These are phyloP conservation scores for Eidolon helvum DNA, from an alignment of 2,113 vertebrate genomes.

Conservation along the genomic window DNA sequence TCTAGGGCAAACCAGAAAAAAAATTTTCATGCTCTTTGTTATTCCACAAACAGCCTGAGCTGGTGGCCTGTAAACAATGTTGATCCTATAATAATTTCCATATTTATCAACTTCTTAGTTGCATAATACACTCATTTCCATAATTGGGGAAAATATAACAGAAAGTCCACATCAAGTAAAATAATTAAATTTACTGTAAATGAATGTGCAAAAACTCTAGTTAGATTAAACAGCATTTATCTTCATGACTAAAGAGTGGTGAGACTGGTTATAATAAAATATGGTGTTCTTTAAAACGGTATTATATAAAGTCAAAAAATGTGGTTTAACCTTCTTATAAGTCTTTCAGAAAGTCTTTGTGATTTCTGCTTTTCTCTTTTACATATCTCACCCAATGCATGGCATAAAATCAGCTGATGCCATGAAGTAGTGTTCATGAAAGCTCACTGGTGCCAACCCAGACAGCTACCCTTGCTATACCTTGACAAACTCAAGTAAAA, in stretches of 20 bases:
- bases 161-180: not conserved
- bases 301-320: not conserved
- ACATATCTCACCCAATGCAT: not conserved
- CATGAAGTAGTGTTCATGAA: not conserved
- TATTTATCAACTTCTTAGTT: constrained; percentile 53
- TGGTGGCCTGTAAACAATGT: not conserved
- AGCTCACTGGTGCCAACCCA: not conserved
- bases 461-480: not conserved
- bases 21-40: constrained; percentile 6
- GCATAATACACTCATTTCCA: constrained; percentile 72
- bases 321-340: not conserved
- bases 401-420: not conserved
- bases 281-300: not conserved
- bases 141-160: constrained; percentile 68
- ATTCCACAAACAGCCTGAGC: not conserved
- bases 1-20: not conserved
- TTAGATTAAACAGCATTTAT: not conserved
- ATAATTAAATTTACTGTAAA: not conserved
- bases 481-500: not conserved
- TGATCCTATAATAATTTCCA: constrained; percentile 54
- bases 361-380: not conserved
- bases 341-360: not conserved
- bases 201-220: not conserved
- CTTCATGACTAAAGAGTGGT: not conserved
- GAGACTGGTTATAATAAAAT: not conserved